Evolutionary conservation across 2,888 invertebrate species (phyloP), one percentile per base, ranked within the genome.

Genomic region (Heliconius aoede): DNA sequence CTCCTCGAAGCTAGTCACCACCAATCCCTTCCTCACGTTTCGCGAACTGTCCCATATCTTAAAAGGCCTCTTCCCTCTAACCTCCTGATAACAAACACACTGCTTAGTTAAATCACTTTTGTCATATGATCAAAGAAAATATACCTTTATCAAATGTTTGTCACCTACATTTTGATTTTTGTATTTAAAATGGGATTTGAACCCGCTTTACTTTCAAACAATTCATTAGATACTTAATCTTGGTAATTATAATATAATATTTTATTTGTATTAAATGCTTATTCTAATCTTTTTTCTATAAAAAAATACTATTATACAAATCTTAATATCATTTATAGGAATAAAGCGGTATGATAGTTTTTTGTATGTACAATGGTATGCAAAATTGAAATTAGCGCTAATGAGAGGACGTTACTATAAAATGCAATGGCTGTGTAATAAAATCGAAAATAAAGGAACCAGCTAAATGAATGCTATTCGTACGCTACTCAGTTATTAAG

Each of bases 11-110:
- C 97, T 97, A 92, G 97, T 97, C 94, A 98, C 98, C 90, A 98
- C 98, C 95, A 98, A 95, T 91, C 98, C 98, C 95, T 98, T 98
- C 94, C 98, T 96, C 93, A 98, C 97, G 95, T 97, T 98, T 95
- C 98, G 96, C 95, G 97, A 97, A 95, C 98, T 97, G 96, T 98
- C 98, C 98, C 98, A 98, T 97, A 98, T 97, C 96, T 98, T 98
- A 96, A 98, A 97, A 96, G 98, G 98, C 96, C 98, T 97, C 96
- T 98, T 98, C 96, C 97, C 97, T 95, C 98, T 97, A 96, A 97
- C 97, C 96, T 98, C 98, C 98, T 98, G 95, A 80, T 95, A 95
- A 88, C 86, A 83, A 84, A 86, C 79, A 81, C 74, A 60, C 62
- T 76, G 78, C 26, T 73, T 64, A 62, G 73, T 36, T 40, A 28